Conservation (phyloP, 2,797 vertebrate species). For the Argya squamiceps region DNA sequence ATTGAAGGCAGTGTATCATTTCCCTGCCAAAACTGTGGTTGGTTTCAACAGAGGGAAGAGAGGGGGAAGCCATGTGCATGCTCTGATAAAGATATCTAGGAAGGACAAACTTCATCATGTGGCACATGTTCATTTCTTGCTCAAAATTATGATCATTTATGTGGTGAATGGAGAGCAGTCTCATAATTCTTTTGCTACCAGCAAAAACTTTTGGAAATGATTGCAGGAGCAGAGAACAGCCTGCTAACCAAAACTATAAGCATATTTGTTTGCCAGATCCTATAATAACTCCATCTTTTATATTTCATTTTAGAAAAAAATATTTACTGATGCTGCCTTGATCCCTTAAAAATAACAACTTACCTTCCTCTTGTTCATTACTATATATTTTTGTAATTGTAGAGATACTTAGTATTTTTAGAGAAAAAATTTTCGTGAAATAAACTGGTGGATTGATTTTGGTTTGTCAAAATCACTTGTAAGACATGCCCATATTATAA, state of each 20-base stretch:
- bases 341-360: neutral
- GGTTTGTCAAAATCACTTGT: neutral
- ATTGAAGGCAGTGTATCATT: neutral
- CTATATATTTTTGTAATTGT: neutral
- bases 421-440: neutral
- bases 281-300: neutral
- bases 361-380: neutral
- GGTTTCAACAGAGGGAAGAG: neutral
- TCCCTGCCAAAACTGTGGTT: constrained; percentile 30
- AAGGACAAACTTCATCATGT: constrained; percentile 15
- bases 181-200: neutral
- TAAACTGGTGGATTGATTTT: neutral
- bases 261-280: neutral
- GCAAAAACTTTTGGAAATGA: neutral
- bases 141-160: neutral
- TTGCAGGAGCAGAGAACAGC: neutral
- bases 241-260: neutral
- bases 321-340: neutral
- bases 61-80: neutral
- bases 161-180: neutral
- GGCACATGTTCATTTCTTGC: neutral
- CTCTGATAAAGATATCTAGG: constrained; percentile 46
- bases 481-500: neutral
- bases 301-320: neutral
- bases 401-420: neutral